Conservation (phyloP, 1,140 invertebrate genomes). For the Saccostrea cuccullata region DNA sequence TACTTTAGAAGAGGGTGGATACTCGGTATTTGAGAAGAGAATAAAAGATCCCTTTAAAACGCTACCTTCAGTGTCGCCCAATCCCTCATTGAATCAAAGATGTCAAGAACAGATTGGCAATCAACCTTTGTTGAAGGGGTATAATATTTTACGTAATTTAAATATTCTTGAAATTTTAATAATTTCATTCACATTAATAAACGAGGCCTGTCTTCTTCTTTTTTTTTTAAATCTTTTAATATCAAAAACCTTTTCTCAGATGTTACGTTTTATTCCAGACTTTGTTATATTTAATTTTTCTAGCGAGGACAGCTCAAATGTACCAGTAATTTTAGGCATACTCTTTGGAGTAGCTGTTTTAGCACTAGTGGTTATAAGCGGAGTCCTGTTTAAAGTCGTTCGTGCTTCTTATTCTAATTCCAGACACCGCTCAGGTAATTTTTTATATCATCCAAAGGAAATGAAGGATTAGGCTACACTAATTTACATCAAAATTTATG, state of each 20-base stretch:
- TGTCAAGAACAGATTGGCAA: neutral
- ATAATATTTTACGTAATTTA: no score
- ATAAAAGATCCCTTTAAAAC: neutral
- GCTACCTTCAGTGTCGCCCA: neutral
- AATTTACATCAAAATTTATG: no score
- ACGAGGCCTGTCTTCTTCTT: no score
- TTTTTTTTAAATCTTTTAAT: no score
- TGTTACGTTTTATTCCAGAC: no score
- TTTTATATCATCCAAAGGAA: no score
- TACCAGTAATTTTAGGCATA: neutral
- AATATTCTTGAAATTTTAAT: no score
- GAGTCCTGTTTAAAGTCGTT: neutral
- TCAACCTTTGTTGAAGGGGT: neutral
- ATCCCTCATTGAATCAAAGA: neutral
- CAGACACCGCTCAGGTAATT: neutral
- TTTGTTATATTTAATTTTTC: no score
- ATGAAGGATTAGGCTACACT: no score
- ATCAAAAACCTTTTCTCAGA: no score
- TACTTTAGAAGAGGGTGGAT: neutral
- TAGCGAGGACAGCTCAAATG: neutral
- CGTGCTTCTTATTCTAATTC: neutral
- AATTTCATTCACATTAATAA: no score
- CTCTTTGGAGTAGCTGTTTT: neutral
- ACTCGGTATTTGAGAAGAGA: neutral
- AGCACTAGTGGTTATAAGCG: neutral